These are phyloP conservation scores for Papilio protenor DNA, from an alignment of 2,888 invertebrate genomes.

Conservation along the genomic window DNA sequence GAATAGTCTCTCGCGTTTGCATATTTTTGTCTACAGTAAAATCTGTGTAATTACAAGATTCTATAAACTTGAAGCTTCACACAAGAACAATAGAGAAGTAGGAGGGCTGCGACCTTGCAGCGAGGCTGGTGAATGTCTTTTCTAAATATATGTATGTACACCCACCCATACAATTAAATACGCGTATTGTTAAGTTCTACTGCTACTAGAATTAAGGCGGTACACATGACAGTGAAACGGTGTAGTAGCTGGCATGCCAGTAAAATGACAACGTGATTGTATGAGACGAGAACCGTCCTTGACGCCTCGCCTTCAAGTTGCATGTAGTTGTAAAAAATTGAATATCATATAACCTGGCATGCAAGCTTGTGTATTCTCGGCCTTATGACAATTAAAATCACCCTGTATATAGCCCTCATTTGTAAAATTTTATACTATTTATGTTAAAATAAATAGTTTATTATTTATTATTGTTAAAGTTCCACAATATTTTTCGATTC, in stretches of 20 bases:
- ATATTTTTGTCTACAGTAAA: conserved; percentile 1
- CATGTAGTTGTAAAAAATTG: too few species aligned
- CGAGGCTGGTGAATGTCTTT: conserved; percentile 28
- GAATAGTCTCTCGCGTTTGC: neutral
- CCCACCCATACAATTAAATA: conserved; percentile 31
- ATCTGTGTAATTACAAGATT: conserved; percentile 18
- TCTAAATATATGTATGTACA: conserved; percentile 14
- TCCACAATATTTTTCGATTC: neutral
- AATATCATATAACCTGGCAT: neutral
- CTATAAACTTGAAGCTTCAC: conserved; percentile 30
- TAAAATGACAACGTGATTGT: too few species aligned
- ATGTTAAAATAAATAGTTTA: too few species aligned
- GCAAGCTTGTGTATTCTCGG: too few species aligned
- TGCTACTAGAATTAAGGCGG: neutral
- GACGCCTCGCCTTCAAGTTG: too few species aligned
- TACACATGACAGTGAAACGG: neutral
- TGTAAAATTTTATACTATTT: too few species aligned
- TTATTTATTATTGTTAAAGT: neutral
- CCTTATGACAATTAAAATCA: too few species aligned
- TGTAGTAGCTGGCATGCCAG: too few species aligned
- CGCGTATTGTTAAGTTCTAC: conserved; percentile 4
- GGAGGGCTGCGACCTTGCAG: conserved; percentile 34
- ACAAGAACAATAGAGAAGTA: conserved; percentile 38
- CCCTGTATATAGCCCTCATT: too few species aligned
- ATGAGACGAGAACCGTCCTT: too few species aligned